Conservation (phyloP, 92 coral and sea anemone species). For the Epizoanthus ramosus region DNA sequence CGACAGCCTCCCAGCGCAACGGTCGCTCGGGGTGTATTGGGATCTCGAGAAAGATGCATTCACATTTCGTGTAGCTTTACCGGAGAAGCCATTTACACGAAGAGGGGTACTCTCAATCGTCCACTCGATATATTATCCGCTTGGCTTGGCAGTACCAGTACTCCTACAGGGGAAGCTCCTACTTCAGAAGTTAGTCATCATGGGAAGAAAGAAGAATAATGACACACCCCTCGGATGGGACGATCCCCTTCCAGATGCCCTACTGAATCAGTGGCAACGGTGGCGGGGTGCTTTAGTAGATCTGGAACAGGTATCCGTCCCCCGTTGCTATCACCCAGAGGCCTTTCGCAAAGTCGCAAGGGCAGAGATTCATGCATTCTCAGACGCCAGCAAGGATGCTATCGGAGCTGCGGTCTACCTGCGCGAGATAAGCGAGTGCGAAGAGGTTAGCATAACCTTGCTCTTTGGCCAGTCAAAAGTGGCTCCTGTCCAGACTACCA, state of each 20-base stretch:
- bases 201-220: conserved; percentile 40
- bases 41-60: conserved; percentile 58
- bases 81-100: conserved; percentile 63
- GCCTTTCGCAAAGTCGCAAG: conserved; percentile 30
- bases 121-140: conserved; percentile 58
- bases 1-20: conserved; percentile 62
- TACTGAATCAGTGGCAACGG: conserved; percentile 53
- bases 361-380: conserved; percentile 57
- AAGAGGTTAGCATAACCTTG: conserved; percentile 37
- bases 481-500: conserved; percentile 56
- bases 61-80: conserved; percentile 44
- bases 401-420: conserved; percentile 56
- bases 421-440: background rate
- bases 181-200: conserved; percentile 47
- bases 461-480: conserved; percentile 56
- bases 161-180: conserved; percentile 44
- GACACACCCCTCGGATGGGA: conserved; percentile 57
- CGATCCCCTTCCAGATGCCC: conserved; percentile 54
- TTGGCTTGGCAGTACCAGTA: conserved; percentile 63
- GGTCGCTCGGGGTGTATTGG: conserved; percentile 66
- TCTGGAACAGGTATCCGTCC: conserved; percentile 50
- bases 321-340: conserved; percentile 45
- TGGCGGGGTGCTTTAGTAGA: conserved; percentile 36
- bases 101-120: conserved; percentile 64
- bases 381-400: conserved; percentile 61